A percentile compares a stretch with the other conserved stretches of the same genome.
Conservation (phyloP, 2,797 vertebrate genomes). For the Balearica regulorum region DNA sequence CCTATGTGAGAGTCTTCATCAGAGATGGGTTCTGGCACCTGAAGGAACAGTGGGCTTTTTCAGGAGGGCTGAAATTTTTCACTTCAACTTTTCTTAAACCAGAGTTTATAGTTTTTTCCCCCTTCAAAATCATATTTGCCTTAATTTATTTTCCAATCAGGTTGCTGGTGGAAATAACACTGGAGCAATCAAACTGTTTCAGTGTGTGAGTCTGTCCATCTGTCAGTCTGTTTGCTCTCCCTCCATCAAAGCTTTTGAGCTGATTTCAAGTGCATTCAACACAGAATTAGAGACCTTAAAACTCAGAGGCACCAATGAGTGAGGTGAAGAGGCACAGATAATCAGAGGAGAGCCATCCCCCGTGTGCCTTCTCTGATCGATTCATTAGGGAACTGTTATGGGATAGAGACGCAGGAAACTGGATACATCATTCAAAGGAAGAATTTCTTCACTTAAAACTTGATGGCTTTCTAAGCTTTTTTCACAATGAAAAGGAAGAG, state of each 20-base stretch:
- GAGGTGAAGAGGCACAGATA: not conserved
- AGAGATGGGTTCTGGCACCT: not conserved
- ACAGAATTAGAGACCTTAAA: not conserved
- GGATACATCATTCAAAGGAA: not conserved
- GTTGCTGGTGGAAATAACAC: not conserved
- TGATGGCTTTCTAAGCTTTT: not conserved
- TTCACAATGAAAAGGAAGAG: not conserved
- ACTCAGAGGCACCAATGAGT: not conserved
- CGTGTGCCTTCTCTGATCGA: not conserved
- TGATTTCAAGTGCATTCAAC: slow-evolving; percentile 13
- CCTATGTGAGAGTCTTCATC: fast-evolving
- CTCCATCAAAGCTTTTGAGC: not conserved
- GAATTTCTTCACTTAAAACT: not conserved
- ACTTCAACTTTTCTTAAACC: not conserved
- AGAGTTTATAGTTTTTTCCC: not conserved
- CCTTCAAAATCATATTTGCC: not conserved
- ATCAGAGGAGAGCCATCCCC: not conserved
- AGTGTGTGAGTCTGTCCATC: not conserved
- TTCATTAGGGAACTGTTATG: not conserved
- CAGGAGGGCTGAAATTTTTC: not conserved
- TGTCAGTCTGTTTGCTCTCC: not conserved
- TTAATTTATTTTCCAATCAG: not conserved
- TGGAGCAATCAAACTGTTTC: not conserved
- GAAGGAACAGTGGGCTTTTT: not conserved
- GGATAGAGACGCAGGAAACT: not conserved